phyloP scores from a whole-genome alignment of 1,140 invertebrate species.

The Oreohelix idahoensis region DNA sequence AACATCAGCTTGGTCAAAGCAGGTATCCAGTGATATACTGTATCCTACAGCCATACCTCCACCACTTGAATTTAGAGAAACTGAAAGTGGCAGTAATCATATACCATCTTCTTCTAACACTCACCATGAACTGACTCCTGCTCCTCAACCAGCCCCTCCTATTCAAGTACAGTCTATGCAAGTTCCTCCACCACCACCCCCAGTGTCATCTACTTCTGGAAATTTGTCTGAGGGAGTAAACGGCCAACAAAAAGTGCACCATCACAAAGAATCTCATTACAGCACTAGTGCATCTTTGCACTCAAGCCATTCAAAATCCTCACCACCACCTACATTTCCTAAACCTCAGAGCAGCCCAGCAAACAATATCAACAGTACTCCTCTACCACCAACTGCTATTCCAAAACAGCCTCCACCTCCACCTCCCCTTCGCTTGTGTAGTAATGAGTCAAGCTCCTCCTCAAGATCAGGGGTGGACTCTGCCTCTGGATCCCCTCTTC shows the following conservation, averaged over 20 bases:
- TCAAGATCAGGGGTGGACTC: slow-evolving; percentile 24
- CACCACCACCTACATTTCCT: slow-evolving; percentile 34
- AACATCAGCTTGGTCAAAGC: not conserved
- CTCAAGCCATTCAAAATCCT: slow-evolving; percentile 18
- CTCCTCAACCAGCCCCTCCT: not conserved
- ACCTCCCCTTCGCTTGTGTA: slow-evolving; percentile 26
- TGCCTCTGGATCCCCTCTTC: slow-evolving; percentile 40
- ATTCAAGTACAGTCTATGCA: slow-evolving; percentile 35
- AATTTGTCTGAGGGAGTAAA: not conserved
- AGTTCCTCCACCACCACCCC: slow-evolving; percentile 44
- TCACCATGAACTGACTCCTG: slow-evolving; percentile 28
- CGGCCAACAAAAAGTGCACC: not conserved
- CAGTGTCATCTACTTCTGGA: not conserved
- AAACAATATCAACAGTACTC: not conserved
- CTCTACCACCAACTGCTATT: not conserved
- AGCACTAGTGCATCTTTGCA: not conserved
- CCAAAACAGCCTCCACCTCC: slow-evolving; percentile 34
- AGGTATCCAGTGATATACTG: slow-evolving; percentile 6
- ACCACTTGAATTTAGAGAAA: slow-evolving; percentile 42
- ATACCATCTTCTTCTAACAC: slow-evolving; percentile 23
- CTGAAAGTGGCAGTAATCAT: slow-evolving; percentile 4
- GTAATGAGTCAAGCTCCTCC: not conserved
- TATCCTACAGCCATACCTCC: slow-evolving; percentile 34
- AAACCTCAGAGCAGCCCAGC: slow-evolving; percentile 30
- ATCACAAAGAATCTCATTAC: not conserved